Evolutionary conservation across 1,140 invertebrate species (phyloP).

Genomic region (Neodiprion lecontei): DNA sequence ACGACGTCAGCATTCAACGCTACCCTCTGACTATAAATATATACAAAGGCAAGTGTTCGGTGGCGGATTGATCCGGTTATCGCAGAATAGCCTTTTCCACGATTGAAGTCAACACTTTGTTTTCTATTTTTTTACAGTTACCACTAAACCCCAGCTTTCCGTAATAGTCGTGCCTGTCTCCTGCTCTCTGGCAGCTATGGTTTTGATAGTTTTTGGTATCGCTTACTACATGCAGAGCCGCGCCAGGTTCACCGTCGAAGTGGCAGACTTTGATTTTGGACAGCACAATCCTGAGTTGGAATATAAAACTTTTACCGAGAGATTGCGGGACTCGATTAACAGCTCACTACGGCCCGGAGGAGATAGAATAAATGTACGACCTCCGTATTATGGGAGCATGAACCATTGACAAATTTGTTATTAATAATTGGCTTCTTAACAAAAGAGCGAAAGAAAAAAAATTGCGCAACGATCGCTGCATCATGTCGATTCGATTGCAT

Average conservation of each 20-base stretch:
- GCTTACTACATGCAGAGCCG: constrained; percentile 83
- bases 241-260: constrained; percentile 80
- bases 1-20: constrained; percentile 73
- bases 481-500: too few relatives aligned
- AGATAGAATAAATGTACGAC: constrained; percentile 45
- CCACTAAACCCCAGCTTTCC: constrained; percentile 78
- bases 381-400: constrained; percentile 59
- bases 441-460: too few relatives aligned
- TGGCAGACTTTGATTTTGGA: constrained; percentile 88
- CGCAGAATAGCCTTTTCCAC: constrained; percentile 5
- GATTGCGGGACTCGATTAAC: constrained; percentile 78
- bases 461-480: too few relatives aligned
- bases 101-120: constrained; percentile 9
- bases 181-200: constrained; percentile 79
- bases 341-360: constrained; percentile 61
- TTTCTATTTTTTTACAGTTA: constrained; percentile 64
- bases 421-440: background rate
- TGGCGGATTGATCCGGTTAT: background rate
- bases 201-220: constrained; percentile 83
- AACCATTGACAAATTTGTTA: constrained; percentile 29
- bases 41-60: constrained; percentile 74
- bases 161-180: constrained; percentile 85
- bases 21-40: constrained; percentile 77
- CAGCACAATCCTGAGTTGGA: constrained; percentile 77
- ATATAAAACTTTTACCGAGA: constrained; percentile 84